Evolutionary conservation across 1,140 invertebrate genomes (phyloP).

Genomic region (Drosophila guanche): DNA sequence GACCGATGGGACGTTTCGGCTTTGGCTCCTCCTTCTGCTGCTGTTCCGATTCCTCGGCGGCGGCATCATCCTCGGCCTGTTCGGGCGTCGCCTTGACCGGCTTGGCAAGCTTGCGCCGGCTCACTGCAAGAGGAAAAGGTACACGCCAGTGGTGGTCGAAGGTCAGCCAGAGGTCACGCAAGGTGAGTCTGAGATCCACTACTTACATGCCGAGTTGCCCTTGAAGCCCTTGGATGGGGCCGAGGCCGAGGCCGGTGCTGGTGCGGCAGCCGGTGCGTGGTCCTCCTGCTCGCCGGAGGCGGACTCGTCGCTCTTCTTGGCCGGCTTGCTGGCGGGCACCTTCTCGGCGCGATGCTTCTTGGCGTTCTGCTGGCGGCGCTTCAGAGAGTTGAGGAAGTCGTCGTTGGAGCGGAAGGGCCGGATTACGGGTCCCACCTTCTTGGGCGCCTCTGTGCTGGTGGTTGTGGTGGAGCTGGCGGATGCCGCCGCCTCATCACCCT

Average conservation of each 20-base stretch:
- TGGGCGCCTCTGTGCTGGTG: conserved; percentile 87
- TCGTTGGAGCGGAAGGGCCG: conserved; percentile 89
- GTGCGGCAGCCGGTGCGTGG: conserved; percentile 46
- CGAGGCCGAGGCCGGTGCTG: conserved; percentile 52
- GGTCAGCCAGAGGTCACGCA: no score
- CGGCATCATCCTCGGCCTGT: conserved; percentile 64
- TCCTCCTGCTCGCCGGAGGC: conserved; percentile 60
- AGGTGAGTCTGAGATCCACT: no score
- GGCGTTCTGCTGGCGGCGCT: conserved; percentile 85
- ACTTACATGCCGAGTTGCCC: conserved; percentile 74
- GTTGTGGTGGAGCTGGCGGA: conserved; percentile 84
- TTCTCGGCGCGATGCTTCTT: conserved; percentile 84
- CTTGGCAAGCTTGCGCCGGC: conserved; percentile 73
- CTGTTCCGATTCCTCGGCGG: conserved; percentile 75
- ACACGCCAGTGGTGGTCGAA: no score
- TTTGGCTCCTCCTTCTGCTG: conserved; percentile 77
- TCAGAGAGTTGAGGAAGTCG: conserved; percentile 88
- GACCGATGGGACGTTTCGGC: conserved; percentile 70
- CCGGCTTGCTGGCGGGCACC: conserved; percentile 69
- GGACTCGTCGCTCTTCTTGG: conserved; percentile 64
- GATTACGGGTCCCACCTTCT: conserved; percentile 87
- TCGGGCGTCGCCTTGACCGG: conserved; percentile 64
- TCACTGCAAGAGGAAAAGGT: conserved; percentile 40
- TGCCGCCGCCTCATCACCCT: conserved; percentile 81
- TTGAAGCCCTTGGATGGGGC: conserved; percentile 72